phyloP scores from a whole-genome alignment of 2,888 invertebrate genomes.

The Eurois occulta region DNA sequence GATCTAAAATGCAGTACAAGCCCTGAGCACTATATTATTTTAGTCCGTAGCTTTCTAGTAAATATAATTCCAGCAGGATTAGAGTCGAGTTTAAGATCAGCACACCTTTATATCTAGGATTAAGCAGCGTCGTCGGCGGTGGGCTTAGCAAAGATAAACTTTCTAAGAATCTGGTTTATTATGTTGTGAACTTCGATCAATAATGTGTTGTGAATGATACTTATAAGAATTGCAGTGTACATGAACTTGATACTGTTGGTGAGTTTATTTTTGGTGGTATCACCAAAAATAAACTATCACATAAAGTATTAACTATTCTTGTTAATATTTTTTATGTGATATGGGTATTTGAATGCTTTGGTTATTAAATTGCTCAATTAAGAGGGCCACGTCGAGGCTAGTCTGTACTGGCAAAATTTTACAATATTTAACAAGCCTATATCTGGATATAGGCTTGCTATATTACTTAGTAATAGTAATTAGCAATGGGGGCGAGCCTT shows the following conservation, averaged over 20 bases:
- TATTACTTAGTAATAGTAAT: too few species aligned
- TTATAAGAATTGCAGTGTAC: not conserved
- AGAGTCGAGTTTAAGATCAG: not conserved
- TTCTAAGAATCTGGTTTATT: not conserved
- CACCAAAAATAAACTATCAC: too few species aligned
- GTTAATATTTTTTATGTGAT: too few species aligned
- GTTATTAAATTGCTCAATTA: too few species aligned
- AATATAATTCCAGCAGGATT: conserved; percentile 23
- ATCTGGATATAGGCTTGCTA: too few species aligned
- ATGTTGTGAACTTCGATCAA: not conserved
- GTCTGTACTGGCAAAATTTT: too few species aligned
- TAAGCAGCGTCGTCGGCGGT: not conserved
- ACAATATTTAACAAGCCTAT: too few species aligned
- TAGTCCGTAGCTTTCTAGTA: not conserved
- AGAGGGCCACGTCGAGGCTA: too few species aligned
- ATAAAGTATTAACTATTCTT: too few species aligned
- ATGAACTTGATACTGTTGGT: too few species aligned
- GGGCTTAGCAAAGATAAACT: not conserved
- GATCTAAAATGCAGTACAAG: not conserved
- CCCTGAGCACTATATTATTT: not conserved
- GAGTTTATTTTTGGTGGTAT: too few species aligned
- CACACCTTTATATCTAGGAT: conserved; percentile 10
- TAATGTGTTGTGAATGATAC: not conserved
- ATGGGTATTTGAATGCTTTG: too few species aligned
- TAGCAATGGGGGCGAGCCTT: not conserved